Conservation (phyloP, 2,888 invertebrate species). For the Operophtera brumata region DNA sequence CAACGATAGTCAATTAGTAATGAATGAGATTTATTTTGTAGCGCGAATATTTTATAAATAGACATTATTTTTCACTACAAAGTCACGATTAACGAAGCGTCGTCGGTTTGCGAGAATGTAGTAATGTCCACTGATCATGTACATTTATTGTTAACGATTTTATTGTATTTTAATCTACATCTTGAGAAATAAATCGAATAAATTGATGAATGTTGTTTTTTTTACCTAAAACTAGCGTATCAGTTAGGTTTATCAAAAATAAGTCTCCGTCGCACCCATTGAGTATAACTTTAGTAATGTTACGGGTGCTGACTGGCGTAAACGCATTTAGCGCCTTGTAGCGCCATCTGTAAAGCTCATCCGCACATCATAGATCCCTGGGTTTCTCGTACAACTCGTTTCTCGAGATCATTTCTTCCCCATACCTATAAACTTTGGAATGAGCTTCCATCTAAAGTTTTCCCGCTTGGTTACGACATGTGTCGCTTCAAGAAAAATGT, state of each 20-base stretch:
- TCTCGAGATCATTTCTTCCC: no score
- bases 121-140: slow-evolving; percentile 44
- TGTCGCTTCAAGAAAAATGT: no score
- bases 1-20: slow-evolving; percentile 81
- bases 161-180: slow-evolving; percentile 67
- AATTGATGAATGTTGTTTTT: slow-evolving; percentile 41
- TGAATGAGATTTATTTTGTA: slow-evolving; percentile 75
- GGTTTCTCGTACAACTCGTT: no score
- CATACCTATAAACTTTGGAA: no score
- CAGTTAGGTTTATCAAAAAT: neutral
- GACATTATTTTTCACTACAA: slow-evolving; percentile 61
- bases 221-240: slow-evolving; percentile 21
- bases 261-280: no score
- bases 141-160: slow-evolving; percentile 66
- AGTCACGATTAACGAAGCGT: slow-evolving; percentile 29
- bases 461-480: no score
- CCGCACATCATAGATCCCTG: no score
- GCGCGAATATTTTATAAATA: slow-evolving; percentile 57
- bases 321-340: no score
- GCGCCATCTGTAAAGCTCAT: no score
- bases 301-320: no score
- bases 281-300: no score
- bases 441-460: no score
- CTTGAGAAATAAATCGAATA: slow-evolving; percentile 62
- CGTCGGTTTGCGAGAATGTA: slow-evolving; percentile 24